Conservation (phyloP, 2,797 vertebrate species). For the Crypturellus tataupa region DNA sequence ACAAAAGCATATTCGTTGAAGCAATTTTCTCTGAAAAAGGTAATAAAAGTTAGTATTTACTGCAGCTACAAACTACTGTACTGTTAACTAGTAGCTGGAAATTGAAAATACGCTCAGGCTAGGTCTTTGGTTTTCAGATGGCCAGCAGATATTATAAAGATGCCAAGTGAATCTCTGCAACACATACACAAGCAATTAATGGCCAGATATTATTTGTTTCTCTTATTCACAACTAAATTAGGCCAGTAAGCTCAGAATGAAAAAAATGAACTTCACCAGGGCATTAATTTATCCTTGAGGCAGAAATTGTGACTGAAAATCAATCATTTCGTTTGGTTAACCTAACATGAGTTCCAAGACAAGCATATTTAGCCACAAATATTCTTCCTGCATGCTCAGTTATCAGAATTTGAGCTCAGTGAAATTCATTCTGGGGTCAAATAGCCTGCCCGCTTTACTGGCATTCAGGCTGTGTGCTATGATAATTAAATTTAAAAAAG, state of each 20-base stretch:
- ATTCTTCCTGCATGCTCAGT: background rate
- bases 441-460: background rate
- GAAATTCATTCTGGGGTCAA: background rate
- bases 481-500: background rate
- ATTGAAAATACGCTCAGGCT: background rate
- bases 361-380: background rate
- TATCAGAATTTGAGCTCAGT: background rate
- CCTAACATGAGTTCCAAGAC: background rate
- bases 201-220: background rate
- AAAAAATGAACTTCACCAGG: background rate
- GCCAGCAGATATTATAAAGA: background rate
- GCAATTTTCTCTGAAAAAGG: background rate
- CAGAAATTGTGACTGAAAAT: background rate
- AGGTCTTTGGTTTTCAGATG: background rate
- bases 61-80: background rate
- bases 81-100: background rate
- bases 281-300: background rate
- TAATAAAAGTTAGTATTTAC: background rate
- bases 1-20: background rate
- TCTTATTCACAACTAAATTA: background rate
- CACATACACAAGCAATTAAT: background rate
- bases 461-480: background rate
- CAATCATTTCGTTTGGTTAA: slow-evolving; percentile 9
- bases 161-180: background rate
- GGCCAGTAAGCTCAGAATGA: background rate